Conservation (phyloP, 2,797 vertebrate species). For the Harpagifer antarcticus region DNA sequence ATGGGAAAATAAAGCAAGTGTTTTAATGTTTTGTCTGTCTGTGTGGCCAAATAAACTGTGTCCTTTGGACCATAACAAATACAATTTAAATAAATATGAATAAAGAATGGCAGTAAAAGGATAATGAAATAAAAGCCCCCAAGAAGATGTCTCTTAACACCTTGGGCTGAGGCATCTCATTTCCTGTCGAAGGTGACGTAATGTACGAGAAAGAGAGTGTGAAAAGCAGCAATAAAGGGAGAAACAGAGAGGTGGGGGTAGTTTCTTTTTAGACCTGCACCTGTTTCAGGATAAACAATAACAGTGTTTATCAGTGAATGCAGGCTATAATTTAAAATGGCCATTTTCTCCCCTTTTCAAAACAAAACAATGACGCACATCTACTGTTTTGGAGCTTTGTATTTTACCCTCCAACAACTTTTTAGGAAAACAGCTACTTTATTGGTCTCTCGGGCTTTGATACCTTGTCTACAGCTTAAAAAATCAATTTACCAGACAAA, state of each 20-base stretch:
- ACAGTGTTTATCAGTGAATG: neutral
- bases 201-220: constrained; percentile 62
- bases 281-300: constrained; percentile 55
- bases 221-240: constrained; percentile 54
- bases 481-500: constrained; percentile 57
- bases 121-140: constrained; percentile 12
- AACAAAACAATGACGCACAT: neutral
- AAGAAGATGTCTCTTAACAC: constrained; percentile 42
- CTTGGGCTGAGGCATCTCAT: constrained; percentile 56
- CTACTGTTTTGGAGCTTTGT: neutral
- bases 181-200: constrained; percentile 72
- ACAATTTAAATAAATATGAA: constrained; percentile 12
- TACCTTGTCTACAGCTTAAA: constrained; percentile 37
- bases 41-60: constrained; percentile 22
- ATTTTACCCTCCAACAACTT: neutral
- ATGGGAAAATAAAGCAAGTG: constrained; percentile 46
- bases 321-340: neutral
- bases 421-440: neutral
- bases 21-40: constrained; percentile 32
- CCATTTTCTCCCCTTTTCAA: neutral
- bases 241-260: constrained; percentile 36
- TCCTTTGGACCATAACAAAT: neutral
- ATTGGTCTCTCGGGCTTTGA: constrained; percentile 28
- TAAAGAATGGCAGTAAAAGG: constrained; percentile 5
- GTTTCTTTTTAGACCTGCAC: constrained; percentile 40